Conservation (phyloP, 2,888 invertebrate species). For the Acronicta leporina region DNA sequence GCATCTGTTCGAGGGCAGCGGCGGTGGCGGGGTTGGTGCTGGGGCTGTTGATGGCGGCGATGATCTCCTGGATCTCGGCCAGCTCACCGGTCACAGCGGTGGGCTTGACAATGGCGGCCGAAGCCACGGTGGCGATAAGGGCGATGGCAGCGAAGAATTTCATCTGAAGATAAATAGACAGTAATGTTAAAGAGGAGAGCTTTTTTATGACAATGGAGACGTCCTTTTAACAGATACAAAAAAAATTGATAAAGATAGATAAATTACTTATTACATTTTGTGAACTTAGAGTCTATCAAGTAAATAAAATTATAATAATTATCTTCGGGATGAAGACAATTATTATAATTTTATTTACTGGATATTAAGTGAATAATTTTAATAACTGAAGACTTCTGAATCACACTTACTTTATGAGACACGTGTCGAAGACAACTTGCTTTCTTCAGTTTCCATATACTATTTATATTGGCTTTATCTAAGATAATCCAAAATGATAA, state of each 20-base stretch:
- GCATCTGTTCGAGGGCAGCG: constrained; percentile 54
- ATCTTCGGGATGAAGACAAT: too few relatives aligned
- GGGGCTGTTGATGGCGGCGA: constrained; percentile 73
- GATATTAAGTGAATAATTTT: too few relatives aligned
- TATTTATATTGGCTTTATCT: constrained; percentile 32
- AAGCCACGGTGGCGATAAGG: constrained; percentile 72
- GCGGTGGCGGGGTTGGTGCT: constrained; percentile 73
- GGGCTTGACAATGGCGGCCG: constrained; percentile 62
- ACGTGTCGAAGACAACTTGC: constrained; percentile 46
- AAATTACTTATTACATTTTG: too few relatives aligned
- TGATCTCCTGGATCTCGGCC: constrained; percentile 64
- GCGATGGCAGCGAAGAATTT: constrained; percentile 75
- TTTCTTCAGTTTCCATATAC: not conserved
- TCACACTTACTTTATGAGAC: constrained; percentile 34
- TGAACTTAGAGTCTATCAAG: too few relatives aligned
- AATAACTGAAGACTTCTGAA: not conserved
- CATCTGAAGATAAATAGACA: constrained; percentile 61
- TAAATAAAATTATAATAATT: too few relatives aligned
- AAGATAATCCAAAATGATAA: constrained; percentile 11
- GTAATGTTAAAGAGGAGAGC: too few relatives aligned
- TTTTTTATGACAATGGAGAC: too few relatives aligned
- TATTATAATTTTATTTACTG: too few relatives aligned
- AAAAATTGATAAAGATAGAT: too few relatives aligned
- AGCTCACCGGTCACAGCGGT: constrained; percentile 42
- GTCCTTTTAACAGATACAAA: too few relatives aligned